Percentiles rank a stretch among this genome's conserved stretches.
phyloP scores from a whole-genome alignment of 2,113 vertebrate genomes.

The Odontophorus gujanensis region DNA sequence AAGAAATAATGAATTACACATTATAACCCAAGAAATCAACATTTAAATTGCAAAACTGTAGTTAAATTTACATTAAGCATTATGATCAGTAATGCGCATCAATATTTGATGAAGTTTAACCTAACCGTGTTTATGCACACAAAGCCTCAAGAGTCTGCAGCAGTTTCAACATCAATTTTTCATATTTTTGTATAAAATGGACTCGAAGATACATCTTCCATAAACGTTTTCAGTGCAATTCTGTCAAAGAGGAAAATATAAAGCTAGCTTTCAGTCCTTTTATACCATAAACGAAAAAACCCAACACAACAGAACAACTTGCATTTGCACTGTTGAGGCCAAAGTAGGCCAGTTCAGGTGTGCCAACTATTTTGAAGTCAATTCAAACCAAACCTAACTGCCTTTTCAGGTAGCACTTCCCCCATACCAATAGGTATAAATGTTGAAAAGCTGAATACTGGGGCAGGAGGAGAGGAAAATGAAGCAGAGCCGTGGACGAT shows the following conservation, averaged over 20 bases:
- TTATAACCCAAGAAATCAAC: conserved; percentile 73
- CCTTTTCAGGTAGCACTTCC: conserved; percentile 28
- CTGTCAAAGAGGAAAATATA: conserved; percentile 79
- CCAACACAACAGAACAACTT: conserved; percentile 38
- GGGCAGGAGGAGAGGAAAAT: background rate
- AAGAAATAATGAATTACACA: conserved; percentile 75
- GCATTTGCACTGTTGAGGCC: conserved; percentile 68
- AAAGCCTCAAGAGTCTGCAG: conserved; percentile 73
- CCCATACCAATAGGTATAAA: background rate
- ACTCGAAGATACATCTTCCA: conserved; percentile 75
- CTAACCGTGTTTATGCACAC: conserved; percentile 76
- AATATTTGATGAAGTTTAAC: conserved; percentile 66
- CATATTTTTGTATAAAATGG: conserved; percentile 79
- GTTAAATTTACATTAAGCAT: conserved; percentile 72
- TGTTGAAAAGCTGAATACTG: conserved; percentile 60
- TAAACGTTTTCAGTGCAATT: conserved; percentile 80
- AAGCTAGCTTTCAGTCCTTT: conserved; percentile 73
- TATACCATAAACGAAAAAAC: conserved; percentile 13
- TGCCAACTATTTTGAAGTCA: conserved; percentile 43
- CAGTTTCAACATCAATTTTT: conserved; percentile 67
- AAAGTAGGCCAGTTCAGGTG: conserved; percentile 44
- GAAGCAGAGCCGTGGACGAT: conserved; percentile 63
- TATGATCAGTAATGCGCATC: conserved; percentile 68
- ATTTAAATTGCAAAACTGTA: conserved; percentile 73
- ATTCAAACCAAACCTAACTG: conserved; percentile 35